Evolutionary conservation across 2,113 vertebrate species (phyloP), one percentile per base, ranked within the genome.

Genomic region (Stigmatopora argus): DNA sequence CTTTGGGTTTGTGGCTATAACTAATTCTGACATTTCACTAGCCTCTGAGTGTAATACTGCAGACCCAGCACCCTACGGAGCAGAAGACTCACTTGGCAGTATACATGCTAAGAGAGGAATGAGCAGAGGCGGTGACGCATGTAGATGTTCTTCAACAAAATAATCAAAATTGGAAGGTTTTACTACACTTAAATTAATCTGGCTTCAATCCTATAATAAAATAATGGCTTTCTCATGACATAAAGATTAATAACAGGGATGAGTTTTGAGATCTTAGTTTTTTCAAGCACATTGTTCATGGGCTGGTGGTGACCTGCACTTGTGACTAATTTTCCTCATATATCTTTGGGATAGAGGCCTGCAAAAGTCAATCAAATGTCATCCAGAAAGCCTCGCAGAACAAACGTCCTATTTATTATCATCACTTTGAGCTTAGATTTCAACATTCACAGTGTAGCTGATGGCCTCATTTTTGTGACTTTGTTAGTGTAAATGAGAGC

Each of bases 381-480:
- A 65, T 64, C 52, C 66, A 4, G 64, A 82, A 71, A 70, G 63
- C 79, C 52, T 11, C 10, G 51, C 49, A 19, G 69, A 77, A 74
- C 77, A 82, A 67, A 68, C 81, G 84, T 47, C 38, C 73, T 66
- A 77, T 83, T 81, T 77, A 70, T 78, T 77, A 79, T 79, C 77
- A 76, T 79, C 66, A 55, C 59, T 77, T 75, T 80, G n/a, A 77
- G 77, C 79, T 87, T 73, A 77, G 81, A 87, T 84, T 85, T 82
- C 84, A 89, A 83, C 73, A 64, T 65, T 88, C 85, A 87, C 77
- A 78, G 80, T 87, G 85, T 83, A 73, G 81, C 78, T 83, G 85
- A 86, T 84, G 87, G 73, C 73, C 73, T 65, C 83, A 79, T 79
- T 74, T 77, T n/a, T 65, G 77, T 88, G 86, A 89, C 83, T 82